Evolutionary conservation across 2,888 invertebrate species (phyloP).

Genomic region (Drosophila phalerata): DNA sequence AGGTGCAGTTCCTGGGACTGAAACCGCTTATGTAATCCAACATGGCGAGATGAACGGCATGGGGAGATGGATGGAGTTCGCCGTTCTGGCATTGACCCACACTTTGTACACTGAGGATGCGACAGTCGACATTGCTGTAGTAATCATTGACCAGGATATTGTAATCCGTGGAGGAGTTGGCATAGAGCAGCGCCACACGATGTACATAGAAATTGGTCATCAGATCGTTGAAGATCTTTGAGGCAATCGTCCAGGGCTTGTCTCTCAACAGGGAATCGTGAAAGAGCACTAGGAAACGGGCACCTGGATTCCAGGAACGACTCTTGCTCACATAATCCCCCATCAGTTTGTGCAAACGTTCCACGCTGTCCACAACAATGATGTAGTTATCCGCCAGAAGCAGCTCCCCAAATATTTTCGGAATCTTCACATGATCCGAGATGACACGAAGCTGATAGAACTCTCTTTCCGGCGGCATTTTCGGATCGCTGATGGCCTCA

Average conservation of each 20-base stretch:
- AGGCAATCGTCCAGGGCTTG: slow-evolving; percentile 63
- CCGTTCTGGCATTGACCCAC: slow-evolving; percentile 79
- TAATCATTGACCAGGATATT: slow-evolving; percentile 82
- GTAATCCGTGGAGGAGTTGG: slow-evolving; percentile 74
- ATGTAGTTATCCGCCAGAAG: slow-evolving; percentile 82
- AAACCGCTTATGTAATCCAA: slow-evolving; percentile 57
- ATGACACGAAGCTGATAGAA: slow-evolving; percentile 78
- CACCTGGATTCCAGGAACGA: slow-evolving; percentile 84
- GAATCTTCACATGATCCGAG: slow-evolving; percentile 54
- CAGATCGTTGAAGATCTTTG: slow-evolving; percentile 75
- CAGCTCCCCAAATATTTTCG: slow-evolving; percentile 59
- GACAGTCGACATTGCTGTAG: slow-evolving; percentile 78
- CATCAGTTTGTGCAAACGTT: slow-evolving; percentile 67
- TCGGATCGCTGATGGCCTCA: slow-evolving; percentile 62
- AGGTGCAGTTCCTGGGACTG: slow-evolving; percentile 86
- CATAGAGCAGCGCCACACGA: slow-evolving; percentile 82
- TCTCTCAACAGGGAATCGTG: slow-evolving; percentile 70
- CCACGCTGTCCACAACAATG: slow-evolving; percentile 78
- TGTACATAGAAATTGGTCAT: slow-evolving; percentile 77
- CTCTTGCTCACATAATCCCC: slow-evolving; percentile 65
- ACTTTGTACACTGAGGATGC: slow-evolving; percentile 66
- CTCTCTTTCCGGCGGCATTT: slow-evolving; percentile 3
- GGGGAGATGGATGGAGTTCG: slow-evolving; percentile 48
- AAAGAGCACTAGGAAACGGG: slow-evolving; percentile 82
- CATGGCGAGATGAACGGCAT: slow-evolving; percentile 54